phyloP scores from a whole-genome alignment of 37 sponge, comb jelly and placozoan genomes.

The Bolinopsis microptera region DNA sequence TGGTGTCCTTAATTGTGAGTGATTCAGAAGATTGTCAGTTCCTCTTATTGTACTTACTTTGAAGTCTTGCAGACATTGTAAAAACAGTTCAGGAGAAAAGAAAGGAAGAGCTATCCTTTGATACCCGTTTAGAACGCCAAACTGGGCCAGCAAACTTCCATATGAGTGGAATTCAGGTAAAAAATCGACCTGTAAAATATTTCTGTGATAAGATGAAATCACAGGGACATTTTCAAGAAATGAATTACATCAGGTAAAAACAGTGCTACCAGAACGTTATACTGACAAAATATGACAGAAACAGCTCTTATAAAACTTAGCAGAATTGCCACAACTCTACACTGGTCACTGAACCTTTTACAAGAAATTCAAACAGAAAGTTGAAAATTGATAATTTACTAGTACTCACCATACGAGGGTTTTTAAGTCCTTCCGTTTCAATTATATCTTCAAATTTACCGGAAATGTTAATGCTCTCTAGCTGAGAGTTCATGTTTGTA shows the following conservation, averaged over 20 bases:
- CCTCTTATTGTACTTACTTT: too few relatives aligned
- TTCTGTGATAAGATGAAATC: neutral
- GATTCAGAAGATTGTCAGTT: too few relatives aligned
- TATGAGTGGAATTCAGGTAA: constrained; percentile 35
- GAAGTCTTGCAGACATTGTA: constrained; percentile 3
- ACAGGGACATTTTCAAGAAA: neutral
- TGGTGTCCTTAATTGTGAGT: too few relatives aligned
- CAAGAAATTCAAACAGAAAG: neutral
- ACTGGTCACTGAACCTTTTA: too few relatives aligned
- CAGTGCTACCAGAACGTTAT: too few relatives aligned
- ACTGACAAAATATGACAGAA: too few relatives aligned
- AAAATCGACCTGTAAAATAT: constrained; percentile 30
- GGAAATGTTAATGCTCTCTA: neutral
- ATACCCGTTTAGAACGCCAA: neutral
- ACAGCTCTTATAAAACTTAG: too few relatives aligned
- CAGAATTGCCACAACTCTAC: too few relatives aligned
- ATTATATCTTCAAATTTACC: neutral
- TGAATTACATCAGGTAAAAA: neutral
- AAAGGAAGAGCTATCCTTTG: constrained; percentile 26
- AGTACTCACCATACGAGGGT: neutral
- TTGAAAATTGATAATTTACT: neutral
- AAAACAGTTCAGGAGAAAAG: constrained; percentile 46
- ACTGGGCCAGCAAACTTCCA: constrained; percentile 30
- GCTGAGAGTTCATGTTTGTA: neutral
- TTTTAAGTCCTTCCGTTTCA: neutral